A percentile compares a stretch with the other conserved stretches of the same genome.
phyloP scores from a whole-genome alignment of 1,140 invertebrate species.

The Oncopodura yosiiana region DNA sequence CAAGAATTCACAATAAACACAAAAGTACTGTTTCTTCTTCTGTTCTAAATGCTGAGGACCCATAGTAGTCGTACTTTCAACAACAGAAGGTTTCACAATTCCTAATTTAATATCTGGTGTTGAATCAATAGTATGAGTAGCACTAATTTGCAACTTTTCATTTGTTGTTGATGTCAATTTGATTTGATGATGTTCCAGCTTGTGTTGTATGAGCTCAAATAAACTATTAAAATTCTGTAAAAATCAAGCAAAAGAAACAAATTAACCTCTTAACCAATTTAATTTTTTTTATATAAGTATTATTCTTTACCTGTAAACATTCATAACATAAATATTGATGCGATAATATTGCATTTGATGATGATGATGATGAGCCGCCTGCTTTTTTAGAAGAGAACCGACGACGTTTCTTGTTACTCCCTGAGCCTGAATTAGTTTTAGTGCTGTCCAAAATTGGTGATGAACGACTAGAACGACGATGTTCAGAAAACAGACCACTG shows the following conservation, averaged over 20 bases:
- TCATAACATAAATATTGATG: slow-evolving; percentile 21
- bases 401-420: no score
- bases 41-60: not conserved
- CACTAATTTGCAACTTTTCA: not conserved
- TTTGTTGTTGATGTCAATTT: not conserved
- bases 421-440: not conserved
- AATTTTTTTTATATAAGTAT: not conserved
- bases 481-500: slow-evolving; percentile 18
- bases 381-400: no score
- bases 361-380: not conserved
- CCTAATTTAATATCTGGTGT: not conserved
- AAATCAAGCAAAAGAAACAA: not conserved
- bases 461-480: not conserved
- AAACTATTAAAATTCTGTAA: slow-evolving; percentile 17
- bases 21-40: slow-evolving; percentile 10
- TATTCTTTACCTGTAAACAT: slow-evolving; percentile 11
- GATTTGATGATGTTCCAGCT: slow-evolving; percentile 10
- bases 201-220: slow-evolving; percentile 18
- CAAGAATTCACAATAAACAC: not conserved
- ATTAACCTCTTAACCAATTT: not conserved
- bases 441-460: slow-evolving; percentile 3
- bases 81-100: not conserved
- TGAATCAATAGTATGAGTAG: not conserved
- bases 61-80: not conserved
- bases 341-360: not conserved